Conservation (phyloP, 1,140 invertebrate species). For the Stegodyphus mimosarum region DNA sequence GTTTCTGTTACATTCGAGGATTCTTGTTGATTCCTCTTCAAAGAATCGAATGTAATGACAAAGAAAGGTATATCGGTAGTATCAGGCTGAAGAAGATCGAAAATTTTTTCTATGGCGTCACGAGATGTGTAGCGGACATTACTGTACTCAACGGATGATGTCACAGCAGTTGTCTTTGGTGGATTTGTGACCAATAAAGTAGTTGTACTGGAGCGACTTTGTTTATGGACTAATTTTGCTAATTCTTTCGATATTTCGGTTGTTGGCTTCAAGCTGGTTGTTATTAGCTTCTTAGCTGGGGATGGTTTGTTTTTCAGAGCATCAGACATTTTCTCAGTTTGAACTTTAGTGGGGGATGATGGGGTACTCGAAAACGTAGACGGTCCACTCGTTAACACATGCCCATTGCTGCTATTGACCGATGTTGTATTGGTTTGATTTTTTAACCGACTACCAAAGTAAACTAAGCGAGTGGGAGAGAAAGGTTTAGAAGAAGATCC, state of each 20-base stretch:
- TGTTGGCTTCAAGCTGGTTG: not conserved
- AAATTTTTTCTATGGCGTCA: conserved; percentile 28
- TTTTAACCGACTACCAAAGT: conserved; percentile 38
- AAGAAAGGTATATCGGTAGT: conserved; percentile 12
- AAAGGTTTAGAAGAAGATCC: not conserved
- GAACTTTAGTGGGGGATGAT: no score
- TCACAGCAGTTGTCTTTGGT: not conserved
- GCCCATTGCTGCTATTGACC: no score
- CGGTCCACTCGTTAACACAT: no score
- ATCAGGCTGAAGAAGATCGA: conserved; percentile 7
- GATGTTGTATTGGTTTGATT: not conserved
- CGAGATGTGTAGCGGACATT: not conserved
- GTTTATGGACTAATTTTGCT: not conserved
- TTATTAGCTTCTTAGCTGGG: no score
- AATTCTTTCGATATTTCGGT: not conserved
- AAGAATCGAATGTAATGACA: conserved; percentile 22
- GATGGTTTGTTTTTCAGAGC: no score
- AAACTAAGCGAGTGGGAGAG: not conserved
- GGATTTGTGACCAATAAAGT: not conserved
- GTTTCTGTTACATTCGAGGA: not conserved
- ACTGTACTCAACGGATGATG: not conserved
- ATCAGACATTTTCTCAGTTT: no score
- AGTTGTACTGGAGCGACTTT: not conserved
- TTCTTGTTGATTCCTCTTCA: not conserved
- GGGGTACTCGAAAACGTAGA: no score